Conservation (phyloP, 1,140 invertebrate genomes). For the Drosophila simulans region DNA sequence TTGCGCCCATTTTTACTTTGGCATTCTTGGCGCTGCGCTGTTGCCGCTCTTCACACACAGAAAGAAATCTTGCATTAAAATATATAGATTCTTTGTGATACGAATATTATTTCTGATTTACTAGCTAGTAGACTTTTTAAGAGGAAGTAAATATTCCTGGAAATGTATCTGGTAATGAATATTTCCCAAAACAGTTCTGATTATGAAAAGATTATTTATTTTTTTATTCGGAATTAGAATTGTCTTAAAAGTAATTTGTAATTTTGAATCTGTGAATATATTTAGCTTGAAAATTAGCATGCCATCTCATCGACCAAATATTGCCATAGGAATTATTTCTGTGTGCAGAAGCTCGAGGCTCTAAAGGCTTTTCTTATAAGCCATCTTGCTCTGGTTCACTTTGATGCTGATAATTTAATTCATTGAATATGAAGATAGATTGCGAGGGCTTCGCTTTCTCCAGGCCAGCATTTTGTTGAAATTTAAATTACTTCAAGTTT, state of each 20-base stretch:
- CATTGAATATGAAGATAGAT: conserved; percentile 66
- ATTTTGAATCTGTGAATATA: too few species aligned
- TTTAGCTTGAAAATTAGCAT: not conserved
- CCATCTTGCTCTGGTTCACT: conserved; percentile 20
- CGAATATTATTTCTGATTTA: not conserved
- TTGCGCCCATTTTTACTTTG: conserved; percentile 77
- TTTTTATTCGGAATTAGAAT: too few species aligned
- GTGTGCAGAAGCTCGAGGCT: conserved; percentile 17
- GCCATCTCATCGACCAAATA: not conserved
- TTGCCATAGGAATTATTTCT: not conserved
- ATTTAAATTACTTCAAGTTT: conserved; percentile 28
- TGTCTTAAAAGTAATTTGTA: too few species aligned
- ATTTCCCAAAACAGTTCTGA: too few species aligned
- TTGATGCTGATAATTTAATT: conserved; percentile 68
- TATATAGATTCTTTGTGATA: too few species aligned
- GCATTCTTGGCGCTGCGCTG: conserved; percentile 60
- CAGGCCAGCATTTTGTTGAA: conserved; percentile 13
- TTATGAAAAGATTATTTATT: too few species aligned
- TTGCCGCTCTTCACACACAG: conserved; percentile 62
- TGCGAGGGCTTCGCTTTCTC: conserved; percentile 8
- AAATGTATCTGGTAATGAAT: too few species aligned
- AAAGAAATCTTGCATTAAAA: not conserved
- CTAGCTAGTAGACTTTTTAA: too few species aligned
- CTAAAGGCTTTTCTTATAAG: conserved; percentile 16
- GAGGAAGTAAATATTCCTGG: too few species aligned